Evolutionary conservation across 2,113 vertebrate genomes (phyloP), one percentile per base, ranked within the genome.

Genomic region (Gambusia holbrooki): DNA sequence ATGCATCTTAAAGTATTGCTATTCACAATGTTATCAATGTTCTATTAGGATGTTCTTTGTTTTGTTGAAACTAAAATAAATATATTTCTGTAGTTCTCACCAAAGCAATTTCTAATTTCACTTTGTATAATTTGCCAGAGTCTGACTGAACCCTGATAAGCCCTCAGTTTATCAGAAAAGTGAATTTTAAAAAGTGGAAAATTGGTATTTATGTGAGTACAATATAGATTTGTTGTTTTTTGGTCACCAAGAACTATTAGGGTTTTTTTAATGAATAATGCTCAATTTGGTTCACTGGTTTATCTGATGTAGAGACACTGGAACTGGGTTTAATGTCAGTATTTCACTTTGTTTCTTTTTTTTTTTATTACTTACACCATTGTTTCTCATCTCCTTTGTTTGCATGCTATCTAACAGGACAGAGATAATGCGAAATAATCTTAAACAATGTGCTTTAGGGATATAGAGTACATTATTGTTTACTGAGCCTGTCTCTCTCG

Each of bases 391-490:
- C 3, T 32, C 7, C 32, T 35, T 64, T 73, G 71, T 29, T 60
- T 54, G 68, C 64, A 70, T 27, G 45, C 67, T 61, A 42, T 32
- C 60, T 73, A 42, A 80, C 69, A 72, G 51, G 32, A 54, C 51
- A 3, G 4, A 60, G 69, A 75, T 65, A 29, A 74, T 64, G 29
- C 68, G 42, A 80, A 69, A 76, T 76, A 60, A 76, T 81, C 72
- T 54, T 62, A 69, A 81, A 78, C 62, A 81, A 71, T 66, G 30
- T 51, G 11, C 77, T 81, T 79, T 71, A 62, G 45, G 77, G 63
- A 78, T 40, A 33, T 19, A 30, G 33, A 77, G 64, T 42, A 66
- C 29, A 66, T 66, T 15, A 63, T 48, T 64, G 66, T 75, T 70
- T 69, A 33, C 72, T 51, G 69, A 81, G 77, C 66, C 66, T 42